Evolutionary conservation across 2,797 vertebrate genomes (phyloP), one percentile per base, ranked within the genome.

Genomic region (Tympanoctomys barrerae): DNA sequence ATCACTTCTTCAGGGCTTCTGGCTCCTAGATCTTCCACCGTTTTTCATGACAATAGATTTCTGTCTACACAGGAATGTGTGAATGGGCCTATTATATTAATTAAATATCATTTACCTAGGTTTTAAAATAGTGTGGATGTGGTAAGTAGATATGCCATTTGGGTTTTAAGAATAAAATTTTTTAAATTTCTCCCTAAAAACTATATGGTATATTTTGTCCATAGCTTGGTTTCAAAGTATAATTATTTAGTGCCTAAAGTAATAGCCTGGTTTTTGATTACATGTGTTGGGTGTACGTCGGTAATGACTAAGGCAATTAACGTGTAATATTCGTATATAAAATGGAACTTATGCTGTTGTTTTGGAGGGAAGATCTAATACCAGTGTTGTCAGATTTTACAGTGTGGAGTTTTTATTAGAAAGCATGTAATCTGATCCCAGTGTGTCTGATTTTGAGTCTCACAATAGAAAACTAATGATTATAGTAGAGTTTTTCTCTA

Each of bases 391-490:
- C 77, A 83, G 87, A 66, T 83, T 95, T 92, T 90, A 93, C 79
- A 62, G 21, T 96, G 84, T 96, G 82, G 87, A 75, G 66, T 94
- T 96, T 77, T 88, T 90, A 92, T 95, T 95, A 84, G 86, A 93
- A 73, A 89, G 42, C 66, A 46, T 91, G 49, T 84, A 89, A 92
- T 97, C 93, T 91, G 94, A 94, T 83, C 54, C 91, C 83, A n/a
- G 33, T 79, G 66, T 94, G 91, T 96, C 90, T 89, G 73, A 97
- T 87, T 97, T 95, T 77, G 85, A 94, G 57, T 93, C 96, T 64
- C 62, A 39, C 96, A 96, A 95, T 94, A 94, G 36, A 91, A 54
- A 64, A n/a, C 66, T 96, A 91, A 95, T 95, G 91, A 96, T 96
- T 95, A 83, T 80, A 91, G 87, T 93, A 49, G 81, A 90, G 85